Conservation (phyloP, 1,140 invertebrate species). For the Drosophila athabasca region DNA sequence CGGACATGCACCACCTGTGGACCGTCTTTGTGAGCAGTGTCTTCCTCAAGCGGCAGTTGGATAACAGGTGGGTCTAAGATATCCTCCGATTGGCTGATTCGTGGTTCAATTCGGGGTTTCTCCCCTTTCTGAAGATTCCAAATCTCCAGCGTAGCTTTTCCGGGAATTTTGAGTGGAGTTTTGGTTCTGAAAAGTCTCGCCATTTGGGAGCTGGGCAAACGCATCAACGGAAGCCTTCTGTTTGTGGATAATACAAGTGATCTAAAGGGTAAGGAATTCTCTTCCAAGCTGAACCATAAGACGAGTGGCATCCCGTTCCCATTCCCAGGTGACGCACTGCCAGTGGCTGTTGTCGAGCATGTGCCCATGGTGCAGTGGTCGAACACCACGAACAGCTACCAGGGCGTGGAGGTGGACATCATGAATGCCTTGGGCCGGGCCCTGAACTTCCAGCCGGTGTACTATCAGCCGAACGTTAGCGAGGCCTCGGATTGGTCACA, state of each 20-base stretch:
- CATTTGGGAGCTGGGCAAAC: constrained; percentile 50
- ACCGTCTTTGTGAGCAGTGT: constrained; percentile 90
- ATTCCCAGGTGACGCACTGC: constrained; percentile 83
- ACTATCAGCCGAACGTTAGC: constrained; percentile 87
- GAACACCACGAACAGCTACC: constrained; percentile 82
- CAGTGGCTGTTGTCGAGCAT: constrained; percentile 88
- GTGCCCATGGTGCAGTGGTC: constrained; percentile 86
- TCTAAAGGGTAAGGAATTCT: constrained; percentile 48
- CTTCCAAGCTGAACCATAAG: constrained; percentile 68
- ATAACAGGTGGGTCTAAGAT: constrained; percentile 39
- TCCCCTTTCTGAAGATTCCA: constrained; percentile 37
- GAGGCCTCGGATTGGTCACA: constrained; percentile 88
- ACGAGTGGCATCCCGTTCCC: no score
- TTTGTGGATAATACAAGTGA: constrained; percentile 61
- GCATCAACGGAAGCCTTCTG: constrained; percentile 29
- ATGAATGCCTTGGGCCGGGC: constrained; percentile 87
- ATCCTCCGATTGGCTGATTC: neutral
- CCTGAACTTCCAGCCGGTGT: constrained; percentile 87
- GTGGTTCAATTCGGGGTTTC: no score
- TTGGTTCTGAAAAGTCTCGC: constrained; percentile 51
- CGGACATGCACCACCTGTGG: constrained; percentile 89
- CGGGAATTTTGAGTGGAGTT: constrained; percentile 81
- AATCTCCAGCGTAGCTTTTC: constrained; percentile 89
- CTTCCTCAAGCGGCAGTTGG: constrained; percentile 85
- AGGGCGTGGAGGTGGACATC: constrained; percentile 88